Evolutionary conservation across 1,140 invertebrate species (phyloP), one percentile per base, ranked within the genome.

Genomic region (Drosophila ficusphila): DNA sequence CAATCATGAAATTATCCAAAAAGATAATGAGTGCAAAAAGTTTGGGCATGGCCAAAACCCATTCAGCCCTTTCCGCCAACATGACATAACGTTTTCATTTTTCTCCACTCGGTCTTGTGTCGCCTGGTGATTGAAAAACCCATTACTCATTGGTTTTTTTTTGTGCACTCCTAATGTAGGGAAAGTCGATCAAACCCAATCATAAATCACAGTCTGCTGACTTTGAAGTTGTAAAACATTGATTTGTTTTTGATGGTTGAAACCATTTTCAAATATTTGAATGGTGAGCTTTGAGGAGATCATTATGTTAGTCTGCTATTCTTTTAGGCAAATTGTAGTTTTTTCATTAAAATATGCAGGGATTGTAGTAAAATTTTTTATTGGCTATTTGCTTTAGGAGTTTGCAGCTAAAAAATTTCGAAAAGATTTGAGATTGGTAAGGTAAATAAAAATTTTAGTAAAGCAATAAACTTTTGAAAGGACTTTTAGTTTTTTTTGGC

Each of bases 1-100:
- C 54, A 64, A 64, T 64, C 60, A 61, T 27, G 33, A 64, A 46
- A 38, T 64, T 61, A 64, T 34, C 12, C 23, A 25, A 61, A 25
- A 61, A 41, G n/a, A 25, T 29, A 56, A 56, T 16, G n/a, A 44
- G 29, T 56, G 36, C 11, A 14, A 21, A 25, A 61, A 27, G 19
- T 21, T 8, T n/a, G 14, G 11, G n/a, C 16, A 27, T 53, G n/a
- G 3, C 42, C 23, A 27, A 27, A 27, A 46, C 12, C 2, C 9
- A 19, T 27, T 25, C 4, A 34, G 29, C 39, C 27, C 38, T 64
- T 60, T 18, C 21, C 29, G 31, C 21, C 2, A 1, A 12, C 3
- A 12, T 25, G 16, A n/a, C 18, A 16, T 31, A 57, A 57, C 54
- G 3, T 8, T 33, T 54, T 31, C 5, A n/a, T 16, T 52, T 41